Evolutionary conservation across 2,888 invertebrate species (phyloP).

Genomic region (Coelinius sp.): DNA sequence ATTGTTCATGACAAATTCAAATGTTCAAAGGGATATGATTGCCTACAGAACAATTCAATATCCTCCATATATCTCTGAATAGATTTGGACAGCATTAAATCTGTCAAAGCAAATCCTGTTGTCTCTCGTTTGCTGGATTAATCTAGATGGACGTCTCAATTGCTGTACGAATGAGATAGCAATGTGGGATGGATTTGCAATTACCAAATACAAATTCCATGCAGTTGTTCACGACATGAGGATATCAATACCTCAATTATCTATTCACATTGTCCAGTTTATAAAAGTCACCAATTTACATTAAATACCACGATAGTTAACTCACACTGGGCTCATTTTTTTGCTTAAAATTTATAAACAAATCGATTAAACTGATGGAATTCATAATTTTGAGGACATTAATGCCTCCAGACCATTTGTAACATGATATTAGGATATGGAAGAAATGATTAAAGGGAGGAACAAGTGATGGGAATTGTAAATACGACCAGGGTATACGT

Average conservation of each 20-base stretch:
- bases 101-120: slow-evolving; percentile 27
- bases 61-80: not conserved
- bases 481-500: slow-evolving; percentile 67
- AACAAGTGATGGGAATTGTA: slow-evolving; percentile 52
- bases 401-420: slow-evolving; percentile 18
- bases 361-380: not conserved
- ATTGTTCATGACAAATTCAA: not conserved
- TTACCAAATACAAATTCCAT: not conserved
- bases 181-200: not conserved
- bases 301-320: not conserved
- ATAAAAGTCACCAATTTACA: not conserved
- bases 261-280: not conserved
- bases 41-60: not conserved
- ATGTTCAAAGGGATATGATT: not conserved
- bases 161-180: slow-evolving; percentile 15
- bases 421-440: slow-evolving; percentile 15
- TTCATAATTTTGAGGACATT: slow-evolving; percentile 6
- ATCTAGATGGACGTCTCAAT: slow-evolving; percentile 38
- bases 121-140: slow-evolving; percentile 28
- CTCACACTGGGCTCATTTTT: slow-evolving; percentile 17
- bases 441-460: slow-evolving; percentile 28
- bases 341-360: slow-evolving; percentile 2
- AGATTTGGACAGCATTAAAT: not conserved
- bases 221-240: slow-evolving; percentile 13
- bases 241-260: slow-evolving; percentile 14